Conservation (phyloP, 2,797 vertebrate genomes). For the Limnodromus scolopaceus region DNA sequence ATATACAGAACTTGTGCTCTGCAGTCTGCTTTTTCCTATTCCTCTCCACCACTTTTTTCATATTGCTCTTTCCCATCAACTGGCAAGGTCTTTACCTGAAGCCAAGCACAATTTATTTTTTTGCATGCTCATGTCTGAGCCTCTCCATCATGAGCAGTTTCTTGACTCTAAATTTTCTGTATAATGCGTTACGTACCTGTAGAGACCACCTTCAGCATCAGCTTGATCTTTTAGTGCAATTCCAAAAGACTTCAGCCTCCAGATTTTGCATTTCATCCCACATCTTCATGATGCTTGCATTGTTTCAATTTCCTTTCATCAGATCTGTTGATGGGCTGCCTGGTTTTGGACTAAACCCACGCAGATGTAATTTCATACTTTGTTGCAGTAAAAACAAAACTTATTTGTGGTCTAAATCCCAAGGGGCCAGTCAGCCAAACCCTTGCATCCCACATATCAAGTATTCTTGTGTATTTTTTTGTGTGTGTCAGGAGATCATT, state of each 20-base stretch:
- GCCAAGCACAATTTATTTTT: background rate
- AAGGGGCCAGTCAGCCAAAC: background rate
- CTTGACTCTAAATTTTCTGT: background rate
- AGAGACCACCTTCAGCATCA: background rate
- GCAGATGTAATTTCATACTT: constrained; percentile 15
- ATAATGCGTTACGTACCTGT: background rate
- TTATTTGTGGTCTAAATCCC: background rate
- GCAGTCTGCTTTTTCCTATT: background rate
- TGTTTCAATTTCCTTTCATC: constrained; percentile 13
- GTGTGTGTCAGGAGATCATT: background rate
- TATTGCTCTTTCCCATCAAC: background rate
- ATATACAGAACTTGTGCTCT: background rate
- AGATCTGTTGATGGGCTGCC: background rate
- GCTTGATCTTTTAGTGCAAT: background rate
- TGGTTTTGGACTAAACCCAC: background rate
- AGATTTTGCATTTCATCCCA: background rate
- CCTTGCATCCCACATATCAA: background rate
- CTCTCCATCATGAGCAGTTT: background rate
- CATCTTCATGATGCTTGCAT: background rate
- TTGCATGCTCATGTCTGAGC: background rate
- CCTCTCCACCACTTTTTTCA: background rate
- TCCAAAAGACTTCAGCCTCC: background rate
- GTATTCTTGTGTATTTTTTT: background rate
- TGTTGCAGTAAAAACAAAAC: background rate
- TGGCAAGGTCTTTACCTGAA: background rate